Base-by-base conservation (phyloP, 2,888 invertebrate genomes). In the Spodoptera exigua region DNA sequence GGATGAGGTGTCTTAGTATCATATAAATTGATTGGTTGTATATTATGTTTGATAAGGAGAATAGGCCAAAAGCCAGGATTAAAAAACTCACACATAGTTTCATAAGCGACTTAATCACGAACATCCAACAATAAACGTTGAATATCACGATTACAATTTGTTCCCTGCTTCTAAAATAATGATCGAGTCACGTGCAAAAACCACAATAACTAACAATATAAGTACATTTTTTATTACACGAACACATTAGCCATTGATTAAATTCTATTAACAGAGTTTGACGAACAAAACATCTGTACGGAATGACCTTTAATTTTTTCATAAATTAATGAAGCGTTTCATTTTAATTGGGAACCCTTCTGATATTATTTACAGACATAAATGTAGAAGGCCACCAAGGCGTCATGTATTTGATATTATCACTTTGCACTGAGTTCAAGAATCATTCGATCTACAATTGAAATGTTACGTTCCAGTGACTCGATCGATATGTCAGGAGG, bases 301-400 rank as follows among this genome's bases (percentile, higher is more conserved):
- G 32, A 71, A 16, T 71, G 56, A 69, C 69, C 65, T 74, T 69
- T 74, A 39, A 4, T 55, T 61, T 61, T 74, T 63, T 71, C 40
- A 34, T 3, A 51, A 65, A 57, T 58, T 58, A 72, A 70, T 74
- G 70, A 74, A 72, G 70, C 70, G 57, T 63, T 46, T 51, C 66
- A n/a, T 61, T 75, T 70, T 75, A 75, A 75, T 75, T 70, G 44
- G 47, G 54, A 36, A 37, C 47, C 43, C 17, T 47, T 56, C 54
- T 48, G 5, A 53, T 64, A 55, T 35, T 43, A 52, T 64, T 64
- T 21, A 61, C 44, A 27, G 18, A 44, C 53, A 56, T 48, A 40
- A 35, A 48, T 41, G 13, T 53, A 7, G 12, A 21, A 47, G 73
- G 63, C 70, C 73, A 73, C 70, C 58, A 60, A n/a, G 53, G 9